phyloP scores from a whole-genome alignment of 2,797 vertebrate species.

The Xiphorhynchus erythropygius region DNA sequence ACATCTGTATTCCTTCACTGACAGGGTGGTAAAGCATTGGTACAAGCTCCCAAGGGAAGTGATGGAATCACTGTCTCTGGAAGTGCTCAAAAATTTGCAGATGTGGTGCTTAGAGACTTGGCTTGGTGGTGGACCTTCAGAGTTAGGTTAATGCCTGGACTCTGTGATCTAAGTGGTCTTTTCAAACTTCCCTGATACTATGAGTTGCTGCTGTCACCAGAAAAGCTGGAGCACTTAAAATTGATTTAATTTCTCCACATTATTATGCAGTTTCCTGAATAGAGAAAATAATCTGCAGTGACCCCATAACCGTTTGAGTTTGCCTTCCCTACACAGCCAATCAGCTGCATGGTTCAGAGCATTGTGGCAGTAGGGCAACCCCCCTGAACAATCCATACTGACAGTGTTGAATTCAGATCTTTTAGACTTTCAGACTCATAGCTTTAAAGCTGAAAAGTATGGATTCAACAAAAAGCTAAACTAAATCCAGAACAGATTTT shows the following conservation, averaged over 20 bases:
- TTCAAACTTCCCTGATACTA: not conserved
- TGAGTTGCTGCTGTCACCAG: not conserved
- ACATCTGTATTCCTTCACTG: not conserved
- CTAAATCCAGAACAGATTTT: not conserved
- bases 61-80: not conserved
- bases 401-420: not conserved
- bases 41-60: not conserved
- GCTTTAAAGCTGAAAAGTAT: not conserved
- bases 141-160: not conserved
- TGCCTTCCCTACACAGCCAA: not conserved
- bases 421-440: not conserved
- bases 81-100: not conserved
- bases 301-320: not conserved
- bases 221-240: not conserved
- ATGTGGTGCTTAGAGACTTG: not conserved
- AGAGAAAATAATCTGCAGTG: not conserved
- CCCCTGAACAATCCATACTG: not conserved
- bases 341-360: not conserved
- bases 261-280: not conserved
- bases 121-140: not conserved
- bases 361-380: fast-evolving
- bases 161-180: too few relatives aligned
- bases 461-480: not conserved
- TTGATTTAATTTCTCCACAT: not conserved
- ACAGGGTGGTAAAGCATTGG: too few relatives aligned